Base-by-base conservation (phyloP, 1,140 invertebrate genomes). In the Musca vetustissima region DNA sequence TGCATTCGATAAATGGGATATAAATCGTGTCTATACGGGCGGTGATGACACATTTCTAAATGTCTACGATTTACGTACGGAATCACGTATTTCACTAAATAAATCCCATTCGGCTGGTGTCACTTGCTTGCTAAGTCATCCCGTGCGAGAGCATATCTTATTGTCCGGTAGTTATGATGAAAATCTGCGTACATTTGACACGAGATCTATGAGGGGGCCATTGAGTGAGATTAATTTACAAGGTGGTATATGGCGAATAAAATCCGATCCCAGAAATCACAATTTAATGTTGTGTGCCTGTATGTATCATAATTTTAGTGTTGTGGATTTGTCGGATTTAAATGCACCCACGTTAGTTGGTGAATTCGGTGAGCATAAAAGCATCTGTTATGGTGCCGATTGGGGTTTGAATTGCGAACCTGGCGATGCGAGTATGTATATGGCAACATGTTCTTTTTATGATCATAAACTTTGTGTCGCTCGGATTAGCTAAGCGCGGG, bases 101-200 rank as follows among this genome's bases (percentile, higher is more conserved):
- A 88, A 85, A 64, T 79, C 83, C 69, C 90, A 93, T 76, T 79
- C 86, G 74, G 91, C 91, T 1, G 95, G 95, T 22, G 94, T 97
- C 1, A 96, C 94, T 1, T 90, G 91, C 70, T 85, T 96, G 64
- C 89, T 94, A 67, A 89, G 88, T 68, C 91, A 92, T 83, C 79
- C 85, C 2, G 76, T 82, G 0, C 85, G 84, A 47, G 89, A 93
- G 79, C 80, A 89, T 83, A 77, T 89, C 22, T 76, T 96, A 17
- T 84, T 89, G n/a, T 91, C 92, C 48, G 95, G 95, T 73, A 94
- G 94, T 83, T 98, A 97, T 80, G 95, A 98, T 83, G 92, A 95
- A 84, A 85, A 87, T 69, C 77, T 97, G 2, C 84, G 90, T 66
- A 72, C 92, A 0, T 97, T 94, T 90, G 95, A 98, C 78, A 88